These are phyloP conservation scores for Mormyrus iriodes DNA, from an alignment of 2,113 vertebrate genomes.

Conservation along the genomic window DNA sequence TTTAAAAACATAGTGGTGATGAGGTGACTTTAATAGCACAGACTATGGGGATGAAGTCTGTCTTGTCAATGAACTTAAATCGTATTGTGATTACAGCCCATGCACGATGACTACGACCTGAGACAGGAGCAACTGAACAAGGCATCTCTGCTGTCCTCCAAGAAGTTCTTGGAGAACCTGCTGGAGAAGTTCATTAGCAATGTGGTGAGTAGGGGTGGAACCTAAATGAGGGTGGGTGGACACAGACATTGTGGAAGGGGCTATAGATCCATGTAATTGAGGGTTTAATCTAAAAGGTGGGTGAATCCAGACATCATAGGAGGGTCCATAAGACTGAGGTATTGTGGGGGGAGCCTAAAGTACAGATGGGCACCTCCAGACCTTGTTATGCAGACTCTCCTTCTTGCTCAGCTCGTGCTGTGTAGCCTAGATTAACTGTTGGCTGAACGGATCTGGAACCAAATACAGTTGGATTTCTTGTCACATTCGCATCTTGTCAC, in stretches of 20 bases:
- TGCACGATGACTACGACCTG: conserved; percentile 98
- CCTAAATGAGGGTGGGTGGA: background rate
- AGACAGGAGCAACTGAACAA: conserved; percentile 97
- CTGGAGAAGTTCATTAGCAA: conserved; percentile 96
- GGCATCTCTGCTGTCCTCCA: conserved; percentile 94
- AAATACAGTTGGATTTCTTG: background rate
- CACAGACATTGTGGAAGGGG: no score
- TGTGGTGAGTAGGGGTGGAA: conserved; percentile 71
- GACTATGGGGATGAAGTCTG: background rate
- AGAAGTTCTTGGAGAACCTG: conserved; percentile 97
- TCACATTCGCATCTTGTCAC: background rate
- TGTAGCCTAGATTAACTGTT: no score
- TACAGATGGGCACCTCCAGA: no score
- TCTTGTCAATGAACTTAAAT: background rate
- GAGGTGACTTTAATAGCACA: background rate
- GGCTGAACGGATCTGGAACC: no score
- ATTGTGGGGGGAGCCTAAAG: no score
- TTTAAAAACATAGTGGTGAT: background rate
- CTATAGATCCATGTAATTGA: no score
- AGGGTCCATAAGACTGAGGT: no score
- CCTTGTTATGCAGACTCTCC: no score
- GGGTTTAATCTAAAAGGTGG: no score
- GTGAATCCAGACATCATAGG: no score
- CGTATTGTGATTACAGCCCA: conserved; percentile 65
- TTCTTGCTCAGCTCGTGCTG: no score